phyloP scores from a whole-genome alignment of 1,140 invertebrate genomes.

The Eumeta japonica region DNA sequence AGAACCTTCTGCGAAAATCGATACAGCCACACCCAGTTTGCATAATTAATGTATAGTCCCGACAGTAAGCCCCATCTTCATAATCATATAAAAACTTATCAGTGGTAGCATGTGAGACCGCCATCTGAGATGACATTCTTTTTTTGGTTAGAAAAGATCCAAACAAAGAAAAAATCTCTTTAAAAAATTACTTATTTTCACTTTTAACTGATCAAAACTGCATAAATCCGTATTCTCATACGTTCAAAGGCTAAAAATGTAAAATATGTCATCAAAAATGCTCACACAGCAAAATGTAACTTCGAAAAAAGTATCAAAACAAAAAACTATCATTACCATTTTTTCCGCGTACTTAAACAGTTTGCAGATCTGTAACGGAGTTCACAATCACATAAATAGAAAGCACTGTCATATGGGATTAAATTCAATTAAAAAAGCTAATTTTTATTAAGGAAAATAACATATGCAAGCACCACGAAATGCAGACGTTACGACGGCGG shows the following conservation, averaged over 20 bases:
- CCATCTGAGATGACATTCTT: conserved; percentile 47
- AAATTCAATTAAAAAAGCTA: no score
- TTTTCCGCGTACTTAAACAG: no score
- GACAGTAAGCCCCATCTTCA: conserved; percentile 7
- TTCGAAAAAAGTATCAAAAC: conserved; percentile 56
- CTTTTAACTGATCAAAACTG: conserved; percentile 5
- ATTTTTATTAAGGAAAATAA: no score
- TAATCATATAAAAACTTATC: conserved; percentile 23
- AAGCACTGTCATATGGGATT: no score
- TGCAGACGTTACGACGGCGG: conserved; percentile 46
- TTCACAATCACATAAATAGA: no score
- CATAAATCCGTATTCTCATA: no score
- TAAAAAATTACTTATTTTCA: conserved; percentile 24
- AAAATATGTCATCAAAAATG: no score
- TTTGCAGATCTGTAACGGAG: no score
- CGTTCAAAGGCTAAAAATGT: no score
- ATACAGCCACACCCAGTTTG: conserved; percentile 57
- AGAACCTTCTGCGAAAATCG: conserved; percentile 58
- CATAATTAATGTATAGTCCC: conserved; percentile 36
- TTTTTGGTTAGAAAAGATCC: conserved; percentile 53
- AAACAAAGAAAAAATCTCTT: conserved; percentile 53
- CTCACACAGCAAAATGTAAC: no score
- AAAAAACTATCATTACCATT: conserved; percentile 59
- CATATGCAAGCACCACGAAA: no score
- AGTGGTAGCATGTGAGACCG: conserved; percentile 32